Conservation (phyloP, 1,140 invertebrate genomes). For the Branchinecta lindahli region DNA sequence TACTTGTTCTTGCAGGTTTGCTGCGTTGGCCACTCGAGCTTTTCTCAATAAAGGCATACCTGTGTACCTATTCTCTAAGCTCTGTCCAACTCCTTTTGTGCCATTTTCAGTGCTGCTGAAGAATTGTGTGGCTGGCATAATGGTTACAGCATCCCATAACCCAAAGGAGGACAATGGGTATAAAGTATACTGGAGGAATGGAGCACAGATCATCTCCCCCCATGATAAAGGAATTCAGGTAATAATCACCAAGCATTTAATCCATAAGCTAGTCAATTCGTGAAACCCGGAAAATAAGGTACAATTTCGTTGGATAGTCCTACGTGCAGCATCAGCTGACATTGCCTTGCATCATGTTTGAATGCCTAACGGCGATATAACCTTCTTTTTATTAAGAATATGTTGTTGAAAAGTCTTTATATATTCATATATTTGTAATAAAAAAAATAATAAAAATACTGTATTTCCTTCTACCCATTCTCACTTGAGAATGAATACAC, state of each 20-base stretch:
- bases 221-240: constrained; percentile 76
- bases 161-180: constrained; percentile 98
- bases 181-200: constrained; percentile 93
- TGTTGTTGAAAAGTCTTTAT: no score
- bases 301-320: no score
- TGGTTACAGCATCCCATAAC: constrained; percentile 98
- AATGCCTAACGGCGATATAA: no score
- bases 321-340: no score
- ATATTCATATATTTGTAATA: no score
- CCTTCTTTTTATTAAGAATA: no score
- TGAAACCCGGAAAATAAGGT: no score
- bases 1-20: constrained; percentile 50
- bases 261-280: no score
- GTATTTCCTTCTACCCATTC: no score
- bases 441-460: no score
- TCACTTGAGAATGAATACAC: no score
- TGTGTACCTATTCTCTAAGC: constrained; percentile 63
- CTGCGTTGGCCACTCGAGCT: constrained; percentile 67
- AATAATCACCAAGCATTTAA: constrained; percentile 21
- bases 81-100: constrained; percentile 85
- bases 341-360: no score
- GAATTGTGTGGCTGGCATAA: constrained; percentile 61
- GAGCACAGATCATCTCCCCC: constrained; percentile 82
- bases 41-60: constrained; percentile 58
- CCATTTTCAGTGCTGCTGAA: constrained; percentile 58